phyloP scores from a whole-genome alignment of 2,113 vertebrate species.

The Prinia subflava region DNA sequence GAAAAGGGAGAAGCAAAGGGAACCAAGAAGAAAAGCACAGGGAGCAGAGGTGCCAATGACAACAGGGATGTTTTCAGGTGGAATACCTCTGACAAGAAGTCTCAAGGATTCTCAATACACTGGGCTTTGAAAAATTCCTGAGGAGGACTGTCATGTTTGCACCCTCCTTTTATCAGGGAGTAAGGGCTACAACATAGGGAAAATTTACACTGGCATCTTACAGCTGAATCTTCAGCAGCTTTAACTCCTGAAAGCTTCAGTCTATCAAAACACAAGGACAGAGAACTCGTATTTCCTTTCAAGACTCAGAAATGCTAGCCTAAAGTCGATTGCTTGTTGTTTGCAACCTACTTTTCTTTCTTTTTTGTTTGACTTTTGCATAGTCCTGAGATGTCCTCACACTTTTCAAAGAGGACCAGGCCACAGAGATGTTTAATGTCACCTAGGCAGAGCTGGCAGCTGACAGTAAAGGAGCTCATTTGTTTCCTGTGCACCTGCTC shows the following conservation, averaged over 20 bases:
- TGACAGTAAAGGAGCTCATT: not conserved
- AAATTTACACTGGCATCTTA: not conserved
- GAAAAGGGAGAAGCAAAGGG: not conserved
- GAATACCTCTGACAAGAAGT: not conserved
- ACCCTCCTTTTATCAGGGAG: not conserved
- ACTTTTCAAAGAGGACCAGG: not conserved
- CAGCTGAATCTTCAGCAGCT: not conserved
- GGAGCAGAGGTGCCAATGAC: not conserved
- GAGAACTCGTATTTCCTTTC: not conserved
- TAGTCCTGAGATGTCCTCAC: not conserved
- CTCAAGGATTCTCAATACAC: not conserved
- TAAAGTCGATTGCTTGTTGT: not conserved
- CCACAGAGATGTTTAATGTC: not conserved
- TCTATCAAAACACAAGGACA: not conserved
- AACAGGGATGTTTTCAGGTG: not conserved
- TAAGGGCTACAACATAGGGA: not conserved
- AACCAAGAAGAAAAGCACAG: not conserved
- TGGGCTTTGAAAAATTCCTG: not conserved
- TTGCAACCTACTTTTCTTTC: not conserved
- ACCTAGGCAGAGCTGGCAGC: not conserved
- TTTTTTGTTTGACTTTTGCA: not conserved
- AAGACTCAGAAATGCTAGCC: not conserved
- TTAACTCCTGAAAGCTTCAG: not conserved
- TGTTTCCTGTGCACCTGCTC: not conserved
- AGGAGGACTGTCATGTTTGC: not conserved